A percentile compares a stretch with the other conserved stretches of the same genome.
Conservation (phyloP, 2,797 vertebrate genomes). For the Crypturellus tataupa region DNA sequence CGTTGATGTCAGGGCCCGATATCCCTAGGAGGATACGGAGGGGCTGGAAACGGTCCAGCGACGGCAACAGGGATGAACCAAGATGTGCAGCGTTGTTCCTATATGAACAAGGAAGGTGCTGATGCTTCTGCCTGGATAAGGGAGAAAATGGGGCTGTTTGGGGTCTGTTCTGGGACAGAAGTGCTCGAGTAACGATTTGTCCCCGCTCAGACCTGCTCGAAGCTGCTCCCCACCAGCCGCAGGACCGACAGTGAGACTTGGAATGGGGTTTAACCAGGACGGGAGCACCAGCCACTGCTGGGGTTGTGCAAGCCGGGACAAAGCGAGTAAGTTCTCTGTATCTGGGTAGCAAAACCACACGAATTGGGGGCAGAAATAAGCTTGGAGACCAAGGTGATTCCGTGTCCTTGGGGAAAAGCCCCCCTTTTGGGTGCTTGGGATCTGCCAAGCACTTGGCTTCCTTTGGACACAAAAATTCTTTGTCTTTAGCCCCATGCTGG, state of each 20-base stretch:
- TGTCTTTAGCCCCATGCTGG: not conserved
- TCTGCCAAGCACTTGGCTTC: not conserved
- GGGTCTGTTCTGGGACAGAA: not conserved
- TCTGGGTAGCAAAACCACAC: not conserved
- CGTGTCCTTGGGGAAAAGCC: not conserved
- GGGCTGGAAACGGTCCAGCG: not conserved
- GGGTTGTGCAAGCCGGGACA: not conserved
- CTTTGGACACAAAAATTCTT: not conserved
- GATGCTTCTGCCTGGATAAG: not conserved
- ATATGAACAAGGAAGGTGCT: not conserved
- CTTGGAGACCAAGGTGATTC: not conserved
- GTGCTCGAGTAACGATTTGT: not conserved
- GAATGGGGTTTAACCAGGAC: not conserved
- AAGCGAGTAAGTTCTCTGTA: not conserved
- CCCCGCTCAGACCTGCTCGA: not conserved
- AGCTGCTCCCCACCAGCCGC: not conserved
- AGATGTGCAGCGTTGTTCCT: not conserved
- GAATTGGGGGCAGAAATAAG: not conserved
- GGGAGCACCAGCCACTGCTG: not conserved
- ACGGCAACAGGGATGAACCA: not conserved
- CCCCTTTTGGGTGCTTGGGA: not conserved
- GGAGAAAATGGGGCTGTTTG: not conserved
- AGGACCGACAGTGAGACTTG: not conserved
- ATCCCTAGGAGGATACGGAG: not conserved
- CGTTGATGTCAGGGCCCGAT: rapidly evolving